These are phyloP conservation scores for Mactromeris polynyma DNA, from an alignment of 2,888 invertebrate genomes.

Conservation along the genomic window DNA sequence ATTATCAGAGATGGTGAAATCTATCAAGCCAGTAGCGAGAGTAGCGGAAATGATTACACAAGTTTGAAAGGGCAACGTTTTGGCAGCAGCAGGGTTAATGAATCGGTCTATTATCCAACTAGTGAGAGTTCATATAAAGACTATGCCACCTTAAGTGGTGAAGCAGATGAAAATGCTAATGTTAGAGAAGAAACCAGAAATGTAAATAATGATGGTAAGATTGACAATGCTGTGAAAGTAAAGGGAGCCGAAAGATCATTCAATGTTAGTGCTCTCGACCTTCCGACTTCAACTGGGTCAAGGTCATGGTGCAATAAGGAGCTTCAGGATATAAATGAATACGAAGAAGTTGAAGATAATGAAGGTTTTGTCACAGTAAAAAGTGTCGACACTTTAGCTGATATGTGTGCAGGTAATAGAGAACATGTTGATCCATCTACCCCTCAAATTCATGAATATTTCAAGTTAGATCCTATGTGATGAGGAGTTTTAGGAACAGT, in stretches of 20 bases:
- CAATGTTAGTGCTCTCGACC: conserved; percentile 17
- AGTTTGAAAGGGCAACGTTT: conserved; percentile 37
- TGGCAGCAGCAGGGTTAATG: conserved; percentile 17
- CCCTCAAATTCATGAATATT: conserved; percentile 31
- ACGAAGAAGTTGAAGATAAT: conserved; percentile 18
- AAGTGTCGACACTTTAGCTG: conserved; percentile 24
- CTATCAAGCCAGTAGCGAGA: conserved; percentile 37
- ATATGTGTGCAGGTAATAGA: conserved; percentile 15
- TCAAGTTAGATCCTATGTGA: conserved; percentile 30
- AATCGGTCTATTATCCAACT: conserved; percentile 22
- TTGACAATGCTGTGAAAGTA: not conserved
- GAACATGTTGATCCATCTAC: not conserved
- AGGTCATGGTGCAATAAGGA: not conserved
- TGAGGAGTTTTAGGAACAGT: too few relatives aligned
- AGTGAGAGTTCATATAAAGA: conserved; percentile 36
- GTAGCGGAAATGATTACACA: conserved; percentile 38
- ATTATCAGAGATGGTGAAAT: conserved; percentile 35
- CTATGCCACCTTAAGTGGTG: conserved; percentile 23
- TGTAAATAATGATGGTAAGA: not conserved
- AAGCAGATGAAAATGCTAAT: conserved; percentile 22
- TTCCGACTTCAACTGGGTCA: conserved; percentile 1
- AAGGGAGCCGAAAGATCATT: conserved; percentile 5
- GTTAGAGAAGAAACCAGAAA: not conserved
- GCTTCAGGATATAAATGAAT: conserved; percentile 34
- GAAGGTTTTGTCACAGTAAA: not conserved